phyloP scores from a whole-genome alignment of 2,888 invertebrate species.

The Pyrgus malvae region DNA sequence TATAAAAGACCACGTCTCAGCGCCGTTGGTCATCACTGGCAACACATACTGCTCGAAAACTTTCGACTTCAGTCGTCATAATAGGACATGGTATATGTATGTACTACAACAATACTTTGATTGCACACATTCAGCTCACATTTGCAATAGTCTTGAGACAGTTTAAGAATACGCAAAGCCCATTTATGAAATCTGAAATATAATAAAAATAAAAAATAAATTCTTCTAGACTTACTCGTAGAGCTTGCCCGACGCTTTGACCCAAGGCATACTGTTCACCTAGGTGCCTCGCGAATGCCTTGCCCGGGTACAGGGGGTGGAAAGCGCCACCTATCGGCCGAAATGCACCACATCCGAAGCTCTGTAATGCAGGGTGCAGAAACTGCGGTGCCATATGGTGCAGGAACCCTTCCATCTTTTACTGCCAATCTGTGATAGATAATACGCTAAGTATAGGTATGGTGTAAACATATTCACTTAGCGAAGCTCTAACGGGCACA shows the following conservation, averaged over 20 bases:
- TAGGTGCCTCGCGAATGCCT: constrained; percentile 74
- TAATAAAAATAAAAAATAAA: background rate
- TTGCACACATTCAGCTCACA: too few species aligned
- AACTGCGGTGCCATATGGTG: constrained; percentile 80
- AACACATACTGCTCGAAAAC: too few species aligned
- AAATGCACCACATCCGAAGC: constrained; percentile 78
- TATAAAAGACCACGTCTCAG: too few species aligned
- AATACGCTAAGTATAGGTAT: background rate
- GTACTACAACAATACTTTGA: too few species aligned
- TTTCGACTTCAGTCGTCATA: too few species aligned
- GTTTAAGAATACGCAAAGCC: too few species aligned
- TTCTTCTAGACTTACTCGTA: constrained; percentile 52
- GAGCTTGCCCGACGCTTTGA: constrained; percentile 74
- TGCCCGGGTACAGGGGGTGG: constrained; percentile 75
- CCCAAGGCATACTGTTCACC: constrained; percentile 77
- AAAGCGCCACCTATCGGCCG: constrained; percentile 77
- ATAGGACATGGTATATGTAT: too few species aligned
- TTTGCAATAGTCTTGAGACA: too few species aligned
- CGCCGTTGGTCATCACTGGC: too few species aligned
- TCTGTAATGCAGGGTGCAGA: constrained; percentile 76
- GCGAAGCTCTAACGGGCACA: too few species aligned
- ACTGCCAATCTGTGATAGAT: constrained; percentile 39
- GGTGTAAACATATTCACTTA: too few species aligned
- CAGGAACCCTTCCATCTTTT: constrained; percentile 75
- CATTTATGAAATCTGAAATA: too few species aligned